A percentile compares a stretch with the other conserved stretches of the same genome.
Conservation (phyloP, 2,797 vertebrate genomes). For the Numenius phaeopus region DNA sequence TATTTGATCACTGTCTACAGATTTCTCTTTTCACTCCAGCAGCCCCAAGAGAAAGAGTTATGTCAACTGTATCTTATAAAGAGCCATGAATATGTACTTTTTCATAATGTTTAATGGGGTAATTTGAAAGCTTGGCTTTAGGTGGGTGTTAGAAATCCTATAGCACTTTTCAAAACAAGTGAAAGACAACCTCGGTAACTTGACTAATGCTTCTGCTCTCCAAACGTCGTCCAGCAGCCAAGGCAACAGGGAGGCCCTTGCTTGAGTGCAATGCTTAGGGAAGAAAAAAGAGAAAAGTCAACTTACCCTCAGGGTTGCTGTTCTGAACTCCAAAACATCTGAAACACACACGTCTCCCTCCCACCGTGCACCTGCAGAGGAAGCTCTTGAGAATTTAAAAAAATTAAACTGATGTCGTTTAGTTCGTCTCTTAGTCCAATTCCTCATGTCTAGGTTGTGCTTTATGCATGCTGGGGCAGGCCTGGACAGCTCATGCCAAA, state of each 20-base stretch:
- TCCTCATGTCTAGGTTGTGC: not conserved
- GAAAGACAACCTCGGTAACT: constrained; percentile 57
- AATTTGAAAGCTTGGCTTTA: constrained; percentile 61
- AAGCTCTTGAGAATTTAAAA: constrained; percentile 51
- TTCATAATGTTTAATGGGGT: constrained; percentile 46
- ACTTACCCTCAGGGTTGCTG: constrained; percentile 49
- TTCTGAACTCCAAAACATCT: constrained; percentile 49
- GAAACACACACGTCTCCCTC: constrained; percentile 31
- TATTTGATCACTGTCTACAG: constrained; percentile 11
- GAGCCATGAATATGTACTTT: constrained; percentile 34
- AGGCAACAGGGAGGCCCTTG: not conserved
- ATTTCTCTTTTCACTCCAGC: not conserved
- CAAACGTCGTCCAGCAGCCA: constrained; percentile 33
- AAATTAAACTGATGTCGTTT: constrained; percentile 17
- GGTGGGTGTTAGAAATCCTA: constrained; percentile 57
- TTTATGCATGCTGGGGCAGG: not conserved
- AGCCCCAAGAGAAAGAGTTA: constrained; percentile 43
- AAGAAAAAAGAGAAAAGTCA: not conserved
- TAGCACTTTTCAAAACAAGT: constrained; percentile 63
- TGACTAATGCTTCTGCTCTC: constrained; percentile 44
- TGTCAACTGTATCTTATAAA: constrained; percentile 52
- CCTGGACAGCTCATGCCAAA: not conserved
- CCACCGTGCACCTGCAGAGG: constrained; percentile 34
- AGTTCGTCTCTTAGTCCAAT: constrained; percentile 7
- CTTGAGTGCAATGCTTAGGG: not conserved